Evolutionary conservation across 1,140 invertebrate species (phyloP).

Genomic region (Gonioctena quinquepunctata): DNA sequence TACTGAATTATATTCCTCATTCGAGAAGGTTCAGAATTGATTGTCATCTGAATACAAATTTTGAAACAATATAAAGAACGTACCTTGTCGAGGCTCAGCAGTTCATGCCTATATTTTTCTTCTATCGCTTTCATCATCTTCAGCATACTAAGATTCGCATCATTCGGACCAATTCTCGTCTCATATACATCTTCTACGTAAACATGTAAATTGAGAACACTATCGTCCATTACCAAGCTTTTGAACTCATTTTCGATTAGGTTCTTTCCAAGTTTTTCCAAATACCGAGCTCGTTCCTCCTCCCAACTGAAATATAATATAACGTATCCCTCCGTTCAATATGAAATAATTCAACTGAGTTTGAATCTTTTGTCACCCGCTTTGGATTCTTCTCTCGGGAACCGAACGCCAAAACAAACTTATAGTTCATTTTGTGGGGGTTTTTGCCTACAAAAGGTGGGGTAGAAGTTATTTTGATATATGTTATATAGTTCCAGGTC

Average conservation of each 20-base stretch:
- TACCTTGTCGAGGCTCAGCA: constrained; percentile 32
- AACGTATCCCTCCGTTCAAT: too few species aligned
- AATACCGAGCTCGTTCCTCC: constrained; percentile 53
- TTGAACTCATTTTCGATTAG: constrained; percentile 58
- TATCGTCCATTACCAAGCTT: constrained; percentile 60
- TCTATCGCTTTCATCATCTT: constrained; percentile 67
- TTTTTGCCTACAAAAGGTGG: too few species aligned
- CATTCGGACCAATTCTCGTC: constrained; percentile 62
- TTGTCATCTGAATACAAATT: too few species aligned
- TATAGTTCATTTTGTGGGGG: too few species aligned
- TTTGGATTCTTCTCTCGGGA: too few species aligned
- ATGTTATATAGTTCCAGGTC: too few species aligned
- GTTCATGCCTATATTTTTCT: constrained; percentile 59
- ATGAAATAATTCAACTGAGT: background rate
- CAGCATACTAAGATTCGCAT: constrained; percentile 59
- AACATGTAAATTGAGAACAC: constrained; percentile 62
- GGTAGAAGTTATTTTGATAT: too few species aligned
- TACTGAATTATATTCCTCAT: too few species aligned
- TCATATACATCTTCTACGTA: constrained; percentile 70
- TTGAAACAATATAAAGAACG: background rate
- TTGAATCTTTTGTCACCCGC: background rate
- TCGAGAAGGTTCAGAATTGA: too few species aligned
- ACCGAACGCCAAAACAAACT: too few species aligned
- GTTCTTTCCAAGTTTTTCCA: constrained; percentile 56
- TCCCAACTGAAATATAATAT: constrained; percentile 46